Percentiles rank a stretch among this genome's conserved stretches.
These are phyloP conservation scores for Fissipunctia ypsillon DNA, from an alignment of 2,888 invertebrate genomes.

Conservation along the genomic window DNA sequence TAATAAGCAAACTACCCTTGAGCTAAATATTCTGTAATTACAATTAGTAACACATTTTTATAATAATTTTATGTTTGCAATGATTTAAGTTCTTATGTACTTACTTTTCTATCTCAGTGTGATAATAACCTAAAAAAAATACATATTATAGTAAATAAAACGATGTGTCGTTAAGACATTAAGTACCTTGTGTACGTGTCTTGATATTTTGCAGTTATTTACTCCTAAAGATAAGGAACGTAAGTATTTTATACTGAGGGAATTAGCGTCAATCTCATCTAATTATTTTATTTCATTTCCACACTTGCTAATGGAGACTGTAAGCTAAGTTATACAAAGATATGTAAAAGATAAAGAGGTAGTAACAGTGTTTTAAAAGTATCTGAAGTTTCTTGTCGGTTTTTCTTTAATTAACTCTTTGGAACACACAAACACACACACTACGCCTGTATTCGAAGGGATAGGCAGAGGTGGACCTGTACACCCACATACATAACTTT, in stretches of 20 bases:
- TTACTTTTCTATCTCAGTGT: slow-evolving; percentile 10
- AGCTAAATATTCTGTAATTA: slow-evolving; percentile 53
- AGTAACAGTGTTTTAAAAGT: neutral
- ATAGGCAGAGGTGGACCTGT: too few relatives aligned
- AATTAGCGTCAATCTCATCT: slow-evolving; percentile 24
- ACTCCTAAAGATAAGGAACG: slow-evolving; percentile 34
- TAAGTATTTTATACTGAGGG: slow-evolving; percentile 38
- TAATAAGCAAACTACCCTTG: slow-evolving; percentile 58
- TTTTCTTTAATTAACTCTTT: neutral
- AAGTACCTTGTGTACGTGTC: slow-evolving; percentile 4
- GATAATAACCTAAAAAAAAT: slow-evolving; percentile 39
- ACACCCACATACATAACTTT: neutral
- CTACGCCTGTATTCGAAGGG: neutral
- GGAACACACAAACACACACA: neutral
- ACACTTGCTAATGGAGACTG: neutral
- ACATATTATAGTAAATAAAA: slow-evolving; percentile 38
- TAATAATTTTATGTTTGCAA: slow-evolving; percentile 35
- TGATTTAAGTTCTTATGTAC: slow-evolving; percentile 29
- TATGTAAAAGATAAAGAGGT: neutral
- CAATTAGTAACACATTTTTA: slow-evolving; percentile 35
- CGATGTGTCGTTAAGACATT: slow-evolving; percentile 15
- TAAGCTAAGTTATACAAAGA: neutral
- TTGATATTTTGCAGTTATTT: slow-evolving; percentile 28
- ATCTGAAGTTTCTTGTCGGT: neutral
- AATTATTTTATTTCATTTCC: slow-evolving; percentile 38